Evolutionary conservation across 2,888 invertebrate species (phyloP), one percentile per base, ranked within the genome.

Genomic region (Deilephila elpenor): DNA sequence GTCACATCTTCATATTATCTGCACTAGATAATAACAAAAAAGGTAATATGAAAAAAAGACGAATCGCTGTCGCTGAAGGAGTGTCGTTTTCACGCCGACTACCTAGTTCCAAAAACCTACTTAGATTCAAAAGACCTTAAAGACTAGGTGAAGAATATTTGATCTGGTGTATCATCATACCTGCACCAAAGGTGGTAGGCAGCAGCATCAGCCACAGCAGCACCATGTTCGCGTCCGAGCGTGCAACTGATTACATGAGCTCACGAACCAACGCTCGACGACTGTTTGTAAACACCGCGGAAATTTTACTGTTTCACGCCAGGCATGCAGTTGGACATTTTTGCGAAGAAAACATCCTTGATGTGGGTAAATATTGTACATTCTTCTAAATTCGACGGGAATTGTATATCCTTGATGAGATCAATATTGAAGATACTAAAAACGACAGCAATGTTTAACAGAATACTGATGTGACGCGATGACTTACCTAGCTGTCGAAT

Each of bases 221-320:
- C 86, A 86, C 34, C 56, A 44, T 37, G 53, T 6, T 64, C 53
- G 29, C 75, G 75, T 73, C 78, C 76, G 71, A 76, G 73, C 75
- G 77, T 78, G 74, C 61, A 77, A 82, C 78, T 81, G 83, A 74
- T 72, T 72, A 72, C 70, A 74, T 70, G 70, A 73, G 76, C 74
- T n/a, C 72, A 53, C 74, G 74, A 51, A 70, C 77, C 78, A 74
- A 74, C 75, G 70, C 75, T 73, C 76, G 74, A 72, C 76, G 75
- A 61, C 71, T 85, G 85, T 93, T 93, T 89, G 88, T 90, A 92
- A 93, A 92, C 84, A 90, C 75, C 14, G 25, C 11, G 74, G 71
- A 76, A 79, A 78, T 80, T 81, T 82, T 80, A 82, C 83, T 76
- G 81, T 84, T 79, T 72, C 7, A 6, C 0, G 1, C 7, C 87